A percentile compares a stretch with the other conserved stretches of the same genome.
Evolutionary conservation across 1,140 invertebrate genomes (phyloP).

Genomic region (Drosophila funebris): DNA sequence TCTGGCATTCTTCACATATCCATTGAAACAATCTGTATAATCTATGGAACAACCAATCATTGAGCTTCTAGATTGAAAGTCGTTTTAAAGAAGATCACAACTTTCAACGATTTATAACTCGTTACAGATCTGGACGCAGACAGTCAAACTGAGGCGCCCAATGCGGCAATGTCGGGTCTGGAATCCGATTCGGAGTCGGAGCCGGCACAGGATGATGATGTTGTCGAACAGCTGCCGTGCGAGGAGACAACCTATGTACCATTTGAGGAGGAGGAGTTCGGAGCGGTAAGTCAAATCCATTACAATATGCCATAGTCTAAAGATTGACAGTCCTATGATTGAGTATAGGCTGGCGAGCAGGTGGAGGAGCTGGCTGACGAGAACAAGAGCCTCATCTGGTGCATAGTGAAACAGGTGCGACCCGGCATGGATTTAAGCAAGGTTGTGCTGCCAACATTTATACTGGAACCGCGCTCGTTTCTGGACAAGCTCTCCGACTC

Average conservation of each 20-base stretch:
- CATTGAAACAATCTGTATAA: background rate
- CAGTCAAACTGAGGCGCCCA: slow-evolving; percentile 79
- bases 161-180: slow-evolving; percentile 69
- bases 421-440: slow-evolving; percentile 98
- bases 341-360: slow-evolving; percentile 90
- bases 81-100: background rate
- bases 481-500: slow-evolving; percentile 96
- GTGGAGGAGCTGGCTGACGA: slow-evolving; percentile 96
- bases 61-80: background rate
- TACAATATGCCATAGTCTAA: too few species aligned
- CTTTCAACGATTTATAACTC: background rate
- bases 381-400: slow-evolving; percentile 97
- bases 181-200: slow-evolving; percentile 79
- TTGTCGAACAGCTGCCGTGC: slow-evolving; percentile 75
- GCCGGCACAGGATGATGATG: slow-evolving; percentile 40
- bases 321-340: too few species aligned
- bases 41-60: background rate
- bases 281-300: slow-evolving; percentile 85
- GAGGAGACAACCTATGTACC: slow-evolving; percentile 87
- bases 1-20: background rate
- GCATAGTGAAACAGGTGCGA: slow-evolving; percentile 95
- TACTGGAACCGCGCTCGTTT: slow-evolving; percentile 95
- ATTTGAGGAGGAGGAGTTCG: slow-evolving; percentile 88
- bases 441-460: slow-evolving; percentile 95
- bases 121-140: slow-evolving; percentile 80